These are phyloP conservation scores for Sebastes diploproa DNA, from an alignment of 2,797 vertebrate genomes.

Conservation along the genomic window DNA sequence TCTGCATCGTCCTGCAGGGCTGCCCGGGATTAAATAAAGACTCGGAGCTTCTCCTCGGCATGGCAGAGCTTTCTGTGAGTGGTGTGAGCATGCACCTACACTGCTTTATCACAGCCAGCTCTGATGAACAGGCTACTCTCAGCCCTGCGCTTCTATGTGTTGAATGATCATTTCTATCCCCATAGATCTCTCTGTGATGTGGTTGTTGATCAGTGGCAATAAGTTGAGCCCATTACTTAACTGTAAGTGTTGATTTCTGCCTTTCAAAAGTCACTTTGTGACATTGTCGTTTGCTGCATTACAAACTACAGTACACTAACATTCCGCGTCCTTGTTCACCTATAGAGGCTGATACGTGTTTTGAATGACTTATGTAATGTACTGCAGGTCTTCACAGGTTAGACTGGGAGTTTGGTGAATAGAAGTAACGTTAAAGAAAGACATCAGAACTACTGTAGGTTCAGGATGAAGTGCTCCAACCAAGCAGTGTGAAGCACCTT, in stretches of 20 bases:
- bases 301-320: neutral
- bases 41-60: constrained; percentile 4
- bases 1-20: constrained; percentile 57
- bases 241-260: neutral
- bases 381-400: neutral
- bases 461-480: neutral
- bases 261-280: neutral
- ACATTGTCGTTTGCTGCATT: neutral
- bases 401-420: neutral
- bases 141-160: neutral
- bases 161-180: too few species aligned
- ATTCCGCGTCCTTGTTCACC: neutral
- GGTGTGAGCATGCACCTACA: neutral
- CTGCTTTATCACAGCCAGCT: neutral
- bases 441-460: neutral
- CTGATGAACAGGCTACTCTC: neutral
- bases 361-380: neutral
- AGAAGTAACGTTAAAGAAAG: neutral
- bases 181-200: neutral
- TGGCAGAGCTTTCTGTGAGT: neutral
- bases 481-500: neutral
- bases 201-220: neutral
- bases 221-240: neutral
- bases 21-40: constrained; percentile 34
- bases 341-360: neutral